These are phyloP conservation scores for Cydia pomonella DNA, from an alignment of 1,140 invertebrate genomes.

Conservation along the genomic window DNA sequence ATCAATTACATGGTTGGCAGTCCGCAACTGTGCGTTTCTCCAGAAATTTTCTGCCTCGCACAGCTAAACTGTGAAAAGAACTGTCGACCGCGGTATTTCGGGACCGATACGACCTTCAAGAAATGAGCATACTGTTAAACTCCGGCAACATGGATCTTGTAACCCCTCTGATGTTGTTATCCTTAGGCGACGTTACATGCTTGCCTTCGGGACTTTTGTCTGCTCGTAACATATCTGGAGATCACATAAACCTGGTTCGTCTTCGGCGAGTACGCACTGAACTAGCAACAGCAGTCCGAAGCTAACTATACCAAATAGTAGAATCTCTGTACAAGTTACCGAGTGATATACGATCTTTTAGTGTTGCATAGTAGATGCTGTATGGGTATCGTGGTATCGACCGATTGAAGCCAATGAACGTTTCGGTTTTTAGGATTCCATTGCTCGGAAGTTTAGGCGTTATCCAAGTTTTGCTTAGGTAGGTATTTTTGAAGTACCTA, in stretches of 20 bases:
- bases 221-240: not conserved
- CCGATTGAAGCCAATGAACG: slow-evolving; percentile 2
- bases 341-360: not conserved
- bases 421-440: not conserved
- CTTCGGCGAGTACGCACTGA: not conserved
- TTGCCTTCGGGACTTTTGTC: no score
- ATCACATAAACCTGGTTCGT: not conserved
- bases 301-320: not conserved
- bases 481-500: no score
- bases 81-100: no score
- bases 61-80: no score
- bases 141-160: no score
- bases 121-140: no score
- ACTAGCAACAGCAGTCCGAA: not conserved
- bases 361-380: not conserved
- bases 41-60: no score
- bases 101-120: no score
- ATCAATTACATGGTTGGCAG: no score
- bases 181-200: no score
- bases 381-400: slow-evolving; percentile 8
- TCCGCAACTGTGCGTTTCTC: no score
- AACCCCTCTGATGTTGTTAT: no score
- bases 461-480: not conserved
- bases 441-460: not conserved
- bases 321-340: not conserved